A percentile compares a stretch with the other conserved stretches of the same genome.
Evolutionary conservation across 2,113 vertebrate species (phyloP).

Genomic region (Progne subis): DNA sequence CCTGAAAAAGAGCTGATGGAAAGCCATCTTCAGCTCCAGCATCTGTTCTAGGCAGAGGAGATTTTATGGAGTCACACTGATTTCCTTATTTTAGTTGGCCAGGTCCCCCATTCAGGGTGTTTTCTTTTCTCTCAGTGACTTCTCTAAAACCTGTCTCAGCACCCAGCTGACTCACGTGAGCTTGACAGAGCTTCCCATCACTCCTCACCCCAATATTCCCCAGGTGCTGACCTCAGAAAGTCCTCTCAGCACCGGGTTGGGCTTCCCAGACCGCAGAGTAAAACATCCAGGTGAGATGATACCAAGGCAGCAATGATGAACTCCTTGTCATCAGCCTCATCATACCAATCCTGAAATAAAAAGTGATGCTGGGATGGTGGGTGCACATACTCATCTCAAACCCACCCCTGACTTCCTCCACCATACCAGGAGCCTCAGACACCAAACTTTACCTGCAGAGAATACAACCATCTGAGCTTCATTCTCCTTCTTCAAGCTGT

Average conservation of each 20-base stretch:
- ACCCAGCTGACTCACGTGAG: neutral
- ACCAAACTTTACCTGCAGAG: neutral
- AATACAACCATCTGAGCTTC: neutral
- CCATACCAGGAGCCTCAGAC: neutral
- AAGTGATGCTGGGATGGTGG: neutral
- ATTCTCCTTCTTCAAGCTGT: neutral
- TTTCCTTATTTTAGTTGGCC: neutral
- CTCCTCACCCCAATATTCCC: neutral
- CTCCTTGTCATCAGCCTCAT: neutral
- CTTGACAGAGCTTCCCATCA: neutral
- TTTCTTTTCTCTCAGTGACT: neutral
- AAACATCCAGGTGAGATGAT: neutral
- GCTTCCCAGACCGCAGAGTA: neutral
- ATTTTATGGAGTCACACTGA: neutral
- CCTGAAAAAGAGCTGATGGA: neutral
- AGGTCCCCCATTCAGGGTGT: neutral
- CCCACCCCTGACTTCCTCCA: neutral
- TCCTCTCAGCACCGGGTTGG: neutral
- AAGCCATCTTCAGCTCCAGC: neutral
- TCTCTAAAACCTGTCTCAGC: neutral
- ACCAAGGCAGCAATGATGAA: neutral
- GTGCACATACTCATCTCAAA: neutral
- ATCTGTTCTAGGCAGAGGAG: neutral
- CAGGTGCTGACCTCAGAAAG: neutral
- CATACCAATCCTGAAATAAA: neutral